Conservation (phyloP, 2,113 vertebrate genomes). For the Leptocoma aspasia region DNA sequence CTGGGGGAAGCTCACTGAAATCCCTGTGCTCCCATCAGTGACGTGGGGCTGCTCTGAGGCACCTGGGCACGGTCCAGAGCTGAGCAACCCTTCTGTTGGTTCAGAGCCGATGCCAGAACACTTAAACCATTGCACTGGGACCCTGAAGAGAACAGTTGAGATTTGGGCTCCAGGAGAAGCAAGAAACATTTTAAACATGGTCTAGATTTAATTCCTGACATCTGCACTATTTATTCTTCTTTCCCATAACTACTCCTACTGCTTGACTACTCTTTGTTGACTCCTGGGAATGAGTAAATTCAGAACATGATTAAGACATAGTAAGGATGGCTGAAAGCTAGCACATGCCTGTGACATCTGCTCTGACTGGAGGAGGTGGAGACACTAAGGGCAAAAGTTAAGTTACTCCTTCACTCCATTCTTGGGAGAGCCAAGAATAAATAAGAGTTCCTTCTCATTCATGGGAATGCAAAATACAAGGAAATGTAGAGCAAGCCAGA, state of each 20-base stretch:
- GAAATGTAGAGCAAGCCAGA: neutral
- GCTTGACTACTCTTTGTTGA: neutral
- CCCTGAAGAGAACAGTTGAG: neutral
- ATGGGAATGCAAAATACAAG: neutral
- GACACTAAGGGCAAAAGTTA: neutral
- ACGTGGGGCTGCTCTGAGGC: neutral
- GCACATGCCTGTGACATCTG: slow-evolving; percentile 24
- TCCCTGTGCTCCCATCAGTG: neutral
- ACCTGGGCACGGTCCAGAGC: fast-evolving
- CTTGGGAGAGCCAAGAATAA: neutral
- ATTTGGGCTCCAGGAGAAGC: neutral
- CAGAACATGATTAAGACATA: slow-evolving; percentile 7
- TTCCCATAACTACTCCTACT: slow-evolving; percentile 17
- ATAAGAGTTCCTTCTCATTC: neutral
- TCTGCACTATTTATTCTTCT: slow-evolving; percentile 27
- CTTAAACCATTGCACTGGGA: neutral
- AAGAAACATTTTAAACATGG: neutral
- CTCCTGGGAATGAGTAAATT: slow-evolving; percentile 1
- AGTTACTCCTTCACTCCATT: neutral
- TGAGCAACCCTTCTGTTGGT: neutral
- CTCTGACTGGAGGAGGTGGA: neutral
- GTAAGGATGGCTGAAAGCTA: neutral
- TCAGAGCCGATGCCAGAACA: neutral
- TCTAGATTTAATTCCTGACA: neutral
- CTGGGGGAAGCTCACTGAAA: neutral